phyloP scores from a whole-genome alignment of 2,888 invertebrate genomes.

The Sycophila texana region DNA sequence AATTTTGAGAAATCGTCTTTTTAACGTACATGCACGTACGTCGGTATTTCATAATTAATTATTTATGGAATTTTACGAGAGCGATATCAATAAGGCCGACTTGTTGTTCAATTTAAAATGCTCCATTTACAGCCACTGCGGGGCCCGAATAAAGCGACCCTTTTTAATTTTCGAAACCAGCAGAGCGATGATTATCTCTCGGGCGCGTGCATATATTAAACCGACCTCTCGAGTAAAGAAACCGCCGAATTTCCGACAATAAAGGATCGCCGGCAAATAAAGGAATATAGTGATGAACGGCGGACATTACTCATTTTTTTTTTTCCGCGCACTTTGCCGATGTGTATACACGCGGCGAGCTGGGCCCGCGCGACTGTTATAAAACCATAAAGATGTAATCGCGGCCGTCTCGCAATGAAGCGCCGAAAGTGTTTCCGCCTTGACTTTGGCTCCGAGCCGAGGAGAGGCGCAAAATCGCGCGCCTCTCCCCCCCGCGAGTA shows the following conservation, averaged over 20 bases:
- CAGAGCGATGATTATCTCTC: too few relatives aligned
- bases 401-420: conserved; percentile 56
- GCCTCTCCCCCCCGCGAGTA: neutral
- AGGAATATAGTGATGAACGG: too few relatives aligned
- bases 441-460: conserved; percentile 58
- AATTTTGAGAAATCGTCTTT: too few relatives aligned
- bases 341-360: neutral
- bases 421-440: conserved; percentile 59
- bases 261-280: neutral
- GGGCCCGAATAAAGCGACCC: too few relatives aligned
- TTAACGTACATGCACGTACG: too few relatives aligned
- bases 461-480: conserved; percentile 45
- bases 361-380: conserved; percentile 61
- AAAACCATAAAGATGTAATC: conserved; percentile 74
- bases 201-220: neutral
- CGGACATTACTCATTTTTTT: neutral
- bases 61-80: too few relatives aligned
- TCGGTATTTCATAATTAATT: too few relatives aligned
- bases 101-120: too few relatives aligned
- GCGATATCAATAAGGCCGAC: neutral
- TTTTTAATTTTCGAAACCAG: too few relatives aligned
- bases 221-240: neutral
- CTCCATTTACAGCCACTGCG: too few relatives aligned
- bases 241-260: too few relatives aligned
- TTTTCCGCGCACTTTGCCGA: neutral